A percentile compares a stretch with the other conserved stretches of the same genome.
phyloP scores from a whole-genome alignment of 1,140 invertebrate genomes.

The Drosophila watanabei region DNA sequence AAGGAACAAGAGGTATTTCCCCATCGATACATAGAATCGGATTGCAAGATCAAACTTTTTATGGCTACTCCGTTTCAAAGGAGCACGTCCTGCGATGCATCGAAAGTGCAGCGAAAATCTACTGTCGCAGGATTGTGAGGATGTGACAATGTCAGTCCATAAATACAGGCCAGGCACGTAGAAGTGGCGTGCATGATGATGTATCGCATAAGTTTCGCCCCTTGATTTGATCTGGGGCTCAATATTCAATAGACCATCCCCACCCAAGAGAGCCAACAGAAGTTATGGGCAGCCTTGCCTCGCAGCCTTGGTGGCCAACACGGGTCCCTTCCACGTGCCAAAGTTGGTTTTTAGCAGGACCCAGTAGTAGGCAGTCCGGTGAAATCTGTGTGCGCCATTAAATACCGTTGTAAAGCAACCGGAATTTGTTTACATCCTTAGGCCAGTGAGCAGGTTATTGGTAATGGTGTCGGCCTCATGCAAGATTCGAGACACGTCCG shows the following conservation, averaged over 20 bases:
- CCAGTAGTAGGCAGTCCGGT: constrained; percentile 1
- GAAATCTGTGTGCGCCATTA: constrained; percentile 42
- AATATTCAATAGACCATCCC: constrained; percentile 39
- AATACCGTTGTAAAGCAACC: constrained; percentile 56
- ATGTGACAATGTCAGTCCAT: constrained; percentile 22
- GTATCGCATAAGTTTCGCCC: constrained; percentile 48
- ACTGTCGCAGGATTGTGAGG: neutral
- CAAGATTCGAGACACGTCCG: constrained; percentile 66
- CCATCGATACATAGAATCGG: neutral
- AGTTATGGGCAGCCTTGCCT: constrained; percentile 49
- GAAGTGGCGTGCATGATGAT: constrained; percentile 43
- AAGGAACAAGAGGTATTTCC: neutral
- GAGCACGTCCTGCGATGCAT: neutral
- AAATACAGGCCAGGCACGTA: constrained; percentile 58
- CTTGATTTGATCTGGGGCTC: constrained; percentile 24
- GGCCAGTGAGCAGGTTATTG: constrained; percentile 20
- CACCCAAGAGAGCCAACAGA: constrained; percentile 35
- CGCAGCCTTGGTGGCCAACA: constrained; percentile 8
- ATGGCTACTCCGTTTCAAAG: neutral
- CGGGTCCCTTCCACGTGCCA: constrained; percentile 23
- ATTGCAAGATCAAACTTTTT: neutral
- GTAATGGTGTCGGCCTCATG: constrained; percentile 19
- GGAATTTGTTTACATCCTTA: constrained; percentile 52
- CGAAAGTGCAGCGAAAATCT: neutral
- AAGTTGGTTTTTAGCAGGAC: constrained; percentile 3